Base-by-base conservation (phyloP, 2,113 vertebrate species). In the Corythornis vintsioides region DNA sequence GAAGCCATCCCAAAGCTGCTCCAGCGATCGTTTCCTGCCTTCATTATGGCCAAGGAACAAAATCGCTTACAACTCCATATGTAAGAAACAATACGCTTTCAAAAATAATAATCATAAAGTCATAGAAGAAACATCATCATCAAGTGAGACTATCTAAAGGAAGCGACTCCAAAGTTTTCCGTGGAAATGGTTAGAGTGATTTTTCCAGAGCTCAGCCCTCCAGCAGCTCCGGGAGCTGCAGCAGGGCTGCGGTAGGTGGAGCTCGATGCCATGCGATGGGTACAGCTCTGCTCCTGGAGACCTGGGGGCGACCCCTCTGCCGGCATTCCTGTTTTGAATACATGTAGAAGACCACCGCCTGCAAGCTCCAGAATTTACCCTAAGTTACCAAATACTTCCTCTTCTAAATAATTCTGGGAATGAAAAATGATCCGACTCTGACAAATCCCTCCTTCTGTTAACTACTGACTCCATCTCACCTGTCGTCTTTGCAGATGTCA, bases 211-310 rank as follows among this genome's bases (percentile, higher is more conserved):
- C 11, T 2, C 10, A 3, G 38, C 38, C 21, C n/a, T 6, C 48
- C 6, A 19, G 78, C 66, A 76, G 65, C n/a, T 43, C 3, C 12
- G 25, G 45, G 64, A 52, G 31, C 59, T 71, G 64, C 85, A 38
- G 61, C 1, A n/a, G 14, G 11, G 1, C 11, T 75, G 77, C 97
- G 72, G 95, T 69, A 98, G 97, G 87, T 96, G 97, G 97, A 93
- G 88, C 95, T 96, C 96, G 19, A 91, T 70, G 95, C 93, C 89
- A 84, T 19, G 15, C 15, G 61, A 95, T 91, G 25, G 17, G 3
- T 38, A 11, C 5, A 42, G 29, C 40, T 47, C 20, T 0, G 0
- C 18, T 74, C 66, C 56, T 7, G 13, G 3, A 48, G 21, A 47
- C 17, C 64, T 15, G 61, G 5, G 29, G 56, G 47, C 1, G 2